phyloP scores from a whole-genome alignment of 1,140 invertebrate species.

The Caerostris darwini region DNA sequence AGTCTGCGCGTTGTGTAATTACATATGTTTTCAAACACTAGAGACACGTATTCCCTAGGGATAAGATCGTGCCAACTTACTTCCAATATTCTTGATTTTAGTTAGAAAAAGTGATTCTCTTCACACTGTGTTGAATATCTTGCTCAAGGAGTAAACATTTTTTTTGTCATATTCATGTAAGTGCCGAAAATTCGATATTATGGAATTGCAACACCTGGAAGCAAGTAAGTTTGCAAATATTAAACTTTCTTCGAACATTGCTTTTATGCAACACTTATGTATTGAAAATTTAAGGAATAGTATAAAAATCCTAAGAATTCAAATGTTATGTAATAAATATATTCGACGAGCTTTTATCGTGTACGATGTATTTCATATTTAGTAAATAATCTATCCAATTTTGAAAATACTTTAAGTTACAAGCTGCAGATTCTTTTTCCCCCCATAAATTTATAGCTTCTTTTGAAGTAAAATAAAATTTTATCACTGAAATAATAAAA shows the following conservation, averaged over 20 bases:
- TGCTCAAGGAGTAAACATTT: neutral
- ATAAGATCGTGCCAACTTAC: neutral
- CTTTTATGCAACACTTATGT: neutral
- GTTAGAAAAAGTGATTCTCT: neutral
- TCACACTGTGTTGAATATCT: neutral
- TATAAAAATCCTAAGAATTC: neutral
- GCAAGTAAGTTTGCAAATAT: neutral
- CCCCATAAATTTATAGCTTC: neutral
- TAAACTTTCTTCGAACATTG: neutral
- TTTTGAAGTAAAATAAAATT: neutral
- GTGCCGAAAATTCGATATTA: neutral
- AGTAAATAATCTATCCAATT: neutral
- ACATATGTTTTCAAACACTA: neutral
- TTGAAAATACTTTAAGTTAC: neutral
- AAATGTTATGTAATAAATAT: neutral
- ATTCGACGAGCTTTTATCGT: neutral
- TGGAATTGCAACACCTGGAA: neutral
- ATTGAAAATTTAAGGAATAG: neutral
- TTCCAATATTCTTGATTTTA: neutral
- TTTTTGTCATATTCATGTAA: neutral
- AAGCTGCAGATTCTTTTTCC: neutral
- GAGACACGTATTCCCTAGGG: neutral
- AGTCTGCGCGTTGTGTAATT: neutral
- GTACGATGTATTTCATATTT: neutral
- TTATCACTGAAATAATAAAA: neutral